Percentiles rank a stretch among this genome's conserved stretches.
Evolutionary conservation across 2,797 vertebrate species (phyloP).

Genomic region (Siniperca obscura): DNA sequence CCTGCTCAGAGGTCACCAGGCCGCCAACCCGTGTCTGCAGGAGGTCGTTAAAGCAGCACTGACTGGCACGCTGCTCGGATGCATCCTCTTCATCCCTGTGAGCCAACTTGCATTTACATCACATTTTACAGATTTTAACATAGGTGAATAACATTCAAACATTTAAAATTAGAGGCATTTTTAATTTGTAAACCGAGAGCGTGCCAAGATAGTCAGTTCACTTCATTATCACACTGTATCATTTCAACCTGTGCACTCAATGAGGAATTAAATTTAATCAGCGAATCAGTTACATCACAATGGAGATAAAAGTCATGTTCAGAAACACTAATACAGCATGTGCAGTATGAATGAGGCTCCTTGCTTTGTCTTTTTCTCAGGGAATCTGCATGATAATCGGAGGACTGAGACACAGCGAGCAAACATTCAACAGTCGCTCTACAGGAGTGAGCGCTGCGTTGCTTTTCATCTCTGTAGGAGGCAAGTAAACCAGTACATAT

Average conservation of each 20-base stretch:
- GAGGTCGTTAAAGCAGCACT: constrained; percentile 91
- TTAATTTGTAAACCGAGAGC: neutral
- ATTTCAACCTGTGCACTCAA: neutral
- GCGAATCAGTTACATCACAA: neutral
- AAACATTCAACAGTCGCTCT: constrained; percentile 92
- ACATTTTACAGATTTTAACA: constrained; percentile 1
- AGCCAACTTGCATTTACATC: constrained; percentile 37
- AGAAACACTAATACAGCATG: neutral
- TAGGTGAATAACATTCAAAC: neutral
- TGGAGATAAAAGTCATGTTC: neutral
- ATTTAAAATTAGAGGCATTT: neutral
- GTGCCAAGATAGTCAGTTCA: no score
- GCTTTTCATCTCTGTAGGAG: constrained; percentile 93
- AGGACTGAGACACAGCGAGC: constrained; percentile 90
- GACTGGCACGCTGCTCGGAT: constrained; percentile 91
- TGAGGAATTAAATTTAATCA: neutral
- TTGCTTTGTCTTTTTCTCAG: constrained; percentile 71
- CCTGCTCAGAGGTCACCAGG: constrained; percentile 86
- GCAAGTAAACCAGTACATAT: constrained; percentile 69
- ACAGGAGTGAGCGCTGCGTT: constrained; percentile 90
- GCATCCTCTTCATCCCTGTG: constrained; percentile 90
- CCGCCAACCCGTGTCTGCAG: constrained; percentile 87
- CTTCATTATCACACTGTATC: no score
- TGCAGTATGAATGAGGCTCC: neutral
- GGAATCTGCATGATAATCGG: constrained; percentile 93